Conservation (phyloP, 2,888 invertebrate genomes). For the Sminthurinus aureus region DNA sequence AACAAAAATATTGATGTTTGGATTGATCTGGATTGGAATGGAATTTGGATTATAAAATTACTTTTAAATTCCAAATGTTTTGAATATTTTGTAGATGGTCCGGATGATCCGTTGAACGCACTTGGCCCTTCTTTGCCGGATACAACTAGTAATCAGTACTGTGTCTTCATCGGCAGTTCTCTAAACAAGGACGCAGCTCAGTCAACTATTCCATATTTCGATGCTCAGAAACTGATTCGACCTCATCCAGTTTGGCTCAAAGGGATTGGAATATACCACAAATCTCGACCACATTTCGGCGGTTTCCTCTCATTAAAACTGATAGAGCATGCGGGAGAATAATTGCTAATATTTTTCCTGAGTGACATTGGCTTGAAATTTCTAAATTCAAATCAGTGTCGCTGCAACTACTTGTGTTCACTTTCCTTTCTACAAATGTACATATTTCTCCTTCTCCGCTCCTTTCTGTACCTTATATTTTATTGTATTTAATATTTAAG, state of each 20-base stretch:
- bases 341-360: not conserved
- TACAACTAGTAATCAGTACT: constrained; percentile 73
- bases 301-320: constrained; percentile 77
- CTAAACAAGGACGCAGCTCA: constrained; percentile 80
- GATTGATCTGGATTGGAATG: no score
- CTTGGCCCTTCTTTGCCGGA: constrained; percentile 66
- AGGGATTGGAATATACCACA: constrained; percentile 81
- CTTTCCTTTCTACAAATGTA: not conserved
- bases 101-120: constrained; percentile 56
- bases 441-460: no score
- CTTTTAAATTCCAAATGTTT: not conserved
- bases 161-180: constrained; percentile 75
- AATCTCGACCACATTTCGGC: constrained; percentile 74
- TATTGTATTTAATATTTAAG: no score
- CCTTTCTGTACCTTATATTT: no score
- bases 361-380: not conserved
- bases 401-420: not conserved
- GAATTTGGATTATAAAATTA: not conserved
- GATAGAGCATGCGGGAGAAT: constrained; percentile 30
- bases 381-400: not conserved
- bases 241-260: constrained; percentile 73
- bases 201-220: constrained; percentile 82
- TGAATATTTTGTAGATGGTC: constrained; percentile 27
- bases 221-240: constrained; percentile 76
- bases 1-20: no score